Evolutionary conservation across 2,797 vertebrate species (phyloP).

Genomic region (Adrianichthys oophorus): DNA sequence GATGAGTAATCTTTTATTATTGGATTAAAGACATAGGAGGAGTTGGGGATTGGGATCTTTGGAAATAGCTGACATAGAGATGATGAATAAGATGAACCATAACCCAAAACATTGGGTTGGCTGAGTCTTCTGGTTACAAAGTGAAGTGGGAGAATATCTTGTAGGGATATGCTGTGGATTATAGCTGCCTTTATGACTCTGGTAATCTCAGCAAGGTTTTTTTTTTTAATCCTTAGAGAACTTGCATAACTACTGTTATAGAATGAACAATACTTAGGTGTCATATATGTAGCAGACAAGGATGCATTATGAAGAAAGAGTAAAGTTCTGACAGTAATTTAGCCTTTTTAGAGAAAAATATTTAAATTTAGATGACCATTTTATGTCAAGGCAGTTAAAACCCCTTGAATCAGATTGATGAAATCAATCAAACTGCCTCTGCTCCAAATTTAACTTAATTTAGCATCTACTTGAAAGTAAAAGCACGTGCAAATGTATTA

Average conservation of each 20-base stretch:
- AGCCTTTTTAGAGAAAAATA: background rate
- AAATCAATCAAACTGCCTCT: no score
- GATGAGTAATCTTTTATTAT: conserved; percentile 9
- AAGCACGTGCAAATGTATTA: no score
- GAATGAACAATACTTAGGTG: conserved; percentile 30
- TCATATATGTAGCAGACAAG: conserved; percentile 3
- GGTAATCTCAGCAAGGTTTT: conserved; percentile 54
- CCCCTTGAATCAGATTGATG: no score
- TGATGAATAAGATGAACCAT: conserved; percentile 21
- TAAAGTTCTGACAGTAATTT: background rate
- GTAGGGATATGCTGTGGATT: conserved; percentile 53
- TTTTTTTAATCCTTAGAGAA: conserved; percentile 51
- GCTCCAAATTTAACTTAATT: no score
- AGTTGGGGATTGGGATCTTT: conserved; percentile 17
- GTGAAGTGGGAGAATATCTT: conserved; percentile 21
- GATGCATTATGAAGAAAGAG: background rate
- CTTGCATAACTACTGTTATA: conserved; percentile 50
- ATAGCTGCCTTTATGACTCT: conserved; percentile 51
- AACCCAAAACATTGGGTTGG: conserved; percentile 4
- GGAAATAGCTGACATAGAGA: conserved; percentile 16
- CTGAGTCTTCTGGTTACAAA: background rate
- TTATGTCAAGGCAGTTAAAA: no score
- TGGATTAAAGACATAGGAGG: conserved; percentile 18
- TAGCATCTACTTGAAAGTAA: no score
- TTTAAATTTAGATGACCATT: background rate